These are phyloP conservation scores for Microplitis manilae DNA, from an alignment of 2,888 invertebrate species.

Conservation along the genomic window DNA sequence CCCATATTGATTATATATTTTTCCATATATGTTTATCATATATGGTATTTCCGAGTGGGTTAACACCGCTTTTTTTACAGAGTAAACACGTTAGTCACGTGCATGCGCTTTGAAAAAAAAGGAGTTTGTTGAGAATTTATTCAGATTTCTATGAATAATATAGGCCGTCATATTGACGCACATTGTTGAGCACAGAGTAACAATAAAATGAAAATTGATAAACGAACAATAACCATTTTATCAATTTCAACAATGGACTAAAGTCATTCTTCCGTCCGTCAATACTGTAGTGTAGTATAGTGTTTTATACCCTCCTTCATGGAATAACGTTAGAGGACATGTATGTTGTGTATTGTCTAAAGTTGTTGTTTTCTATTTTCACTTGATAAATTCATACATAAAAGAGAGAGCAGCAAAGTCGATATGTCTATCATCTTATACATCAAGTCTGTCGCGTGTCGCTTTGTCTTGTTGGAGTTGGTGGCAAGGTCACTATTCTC, in stretches of 20 bases:
- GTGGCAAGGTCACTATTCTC: constrained; percentile 31
- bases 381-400: background rate
- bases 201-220: constrained; percentile 1
- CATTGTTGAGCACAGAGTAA: background rate
- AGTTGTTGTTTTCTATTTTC: background rate
- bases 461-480: constrained; percentile 9
- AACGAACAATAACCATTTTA: background rate
- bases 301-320: no score
- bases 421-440: background rate
- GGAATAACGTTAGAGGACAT: no score
- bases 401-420: background rate
- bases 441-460: constrained; percentile 15
- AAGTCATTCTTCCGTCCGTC: background rate
- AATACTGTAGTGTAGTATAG: background rate
- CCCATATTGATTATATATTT: no score
- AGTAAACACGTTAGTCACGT: no score
- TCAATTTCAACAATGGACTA: background rate
- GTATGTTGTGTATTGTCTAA: background rate
- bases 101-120: no score
- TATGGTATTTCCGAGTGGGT: no score
- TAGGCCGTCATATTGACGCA: background rate
- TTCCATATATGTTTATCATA: no score
- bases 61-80: no score
- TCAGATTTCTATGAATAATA: background rate
- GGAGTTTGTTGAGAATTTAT: no score